Base-by-base conservation (phyloP, 1,140 invertebrate species). In the Anagrus nilaparvatae region DNA sequence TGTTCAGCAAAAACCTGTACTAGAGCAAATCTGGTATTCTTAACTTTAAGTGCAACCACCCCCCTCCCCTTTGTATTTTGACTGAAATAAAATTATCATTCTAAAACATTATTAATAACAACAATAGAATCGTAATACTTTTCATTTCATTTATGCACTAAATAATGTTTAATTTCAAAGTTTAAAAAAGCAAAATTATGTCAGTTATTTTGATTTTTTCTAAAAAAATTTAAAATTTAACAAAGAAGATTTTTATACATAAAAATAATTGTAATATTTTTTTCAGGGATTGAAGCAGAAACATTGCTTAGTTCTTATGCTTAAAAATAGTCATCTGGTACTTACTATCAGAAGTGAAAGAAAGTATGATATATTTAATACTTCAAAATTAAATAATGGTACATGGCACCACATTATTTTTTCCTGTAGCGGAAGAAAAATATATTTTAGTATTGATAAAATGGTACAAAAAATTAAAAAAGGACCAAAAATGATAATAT, bases 401-500 rank as follows among this genome's bases (percentile, higher is more conserved):
- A 69, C 76, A 19, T 95, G 90, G 90, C 86, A 91, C 63, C 74
- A 77, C 31, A 79, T 89, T 4, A 63, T 68, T 0, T 65, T 85
- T 2, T 68, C 66, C 18, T 80, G 79, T 42, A 65, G 70, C 3
- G 72, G 77, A 6, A 72, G 72, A 35, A 78, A 73, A 46, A 65
- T 91, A 16, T 75, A 70, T 3, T 62, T 92, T 28, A 70, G 72
- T 6, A 75, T 91, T 19, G 82, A 87, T 52, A 66, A 73, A 7
- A 72, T 75, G 40, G 70, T 78, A 53, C 68, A 76, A 28, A 71
- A 69, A 25, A 69, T 63, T 14, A 72, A 72, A n/a, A 78, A 79
- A 69, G 70, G 82, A 43, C 76, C 78, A 19, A 78, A 73, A 46
- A 81, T 75, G 55, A 71, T 79, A 34, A 77, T 77, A 13, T 63